A percentile compares a stretch with the other conserved stretches of the same genome.
phyloP scores from a whole-genome alignment of 2,113 vertebrate species.

The Elachura formosa region DNA sequence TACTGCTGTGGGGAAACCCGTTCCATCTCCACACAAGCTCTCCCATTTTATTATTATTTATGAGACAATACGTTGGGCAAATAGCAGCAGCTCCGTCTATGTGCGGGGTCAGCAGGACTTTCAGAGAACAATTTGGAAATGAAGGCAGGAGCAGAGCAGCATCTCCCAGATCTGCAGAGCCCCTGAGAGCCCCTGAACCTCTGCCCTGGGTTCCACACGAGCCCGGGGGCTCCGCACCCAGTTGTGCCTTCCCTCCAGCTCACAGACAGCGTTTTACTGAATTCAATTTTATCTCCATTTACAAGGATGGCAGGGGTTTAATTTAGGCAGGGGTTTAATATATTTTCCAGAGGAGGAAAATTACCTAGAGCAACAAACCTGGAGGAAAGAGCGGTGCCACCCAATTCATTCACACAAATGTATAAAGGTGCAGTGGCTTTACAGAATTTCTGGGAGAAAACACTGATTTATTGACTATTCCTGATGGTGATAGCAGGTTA shows the following conservation, averaged over 20 bases:
- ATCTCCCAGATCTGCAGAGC: too few relatives aligned
- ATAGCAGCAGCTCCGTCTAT: conserved; percentile 8
- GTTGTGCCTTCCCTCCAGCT: neutral
- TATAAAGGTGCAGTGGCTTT: neutral
- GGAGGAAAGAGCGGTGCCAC: neutral
- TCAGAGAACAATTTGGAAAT: neutral
- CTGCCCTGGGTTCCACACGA: neutral
- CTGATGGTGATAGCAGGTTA: neutral
- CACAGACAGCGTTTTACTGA: neutral
- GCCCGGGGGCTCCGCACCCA: neutral
- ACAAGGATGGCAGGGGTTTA: neutral
- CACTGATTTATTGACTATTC: neutral
- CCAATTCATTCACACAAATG: neutral
- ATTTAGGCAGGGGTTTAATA: neutral
- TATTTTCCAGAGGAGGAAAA: neutral
- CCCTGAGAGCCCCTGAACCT: neutral
- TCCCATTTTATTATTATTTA: conserved; percentile 27
- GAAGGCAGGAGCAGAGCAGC: neutral
- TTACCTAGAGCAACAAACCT: neutral
- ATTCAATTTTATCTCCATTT: neutral
- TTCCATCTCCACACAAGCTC: conserved; percentile 8
- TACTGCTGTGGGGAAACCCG: neutral
- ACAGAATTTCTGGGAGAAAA: neutral
- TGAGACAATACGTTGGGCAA: neutral
- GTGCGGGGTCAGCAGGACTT: neutral